Base-by-base conservation (phyloP, 2,113 vertebrate genomes). In the Taxidea taxus region DNA sequence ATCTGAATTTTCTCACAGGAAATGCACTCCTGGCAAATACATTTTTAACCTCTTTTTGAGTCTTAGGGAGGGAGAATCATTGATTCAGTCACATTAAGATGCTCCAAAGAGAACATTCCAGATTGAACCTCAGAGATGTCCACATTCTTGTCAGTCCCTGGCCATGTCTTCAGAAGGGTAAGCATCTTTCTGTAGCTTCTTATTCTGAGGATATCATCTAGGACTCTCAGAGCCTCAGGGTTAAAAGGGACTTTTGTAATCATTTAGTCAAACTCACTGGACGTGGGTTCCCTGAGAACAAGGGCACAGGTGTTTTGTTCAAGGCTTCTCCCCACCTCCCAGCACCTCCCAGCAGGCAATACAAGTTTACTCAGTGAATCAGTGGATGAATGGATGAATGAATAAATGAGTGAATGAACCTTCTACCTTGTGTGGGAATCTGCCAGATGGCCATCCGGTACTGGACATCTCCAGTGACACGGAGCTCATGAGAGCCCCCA, bases 71-170 rank as follows among this genome's bases (percentile, higher is more conserved):
- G 49, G 14, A 75, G 66, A 92, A 74, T 21, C 66, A 83, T 91
- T 97, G 90, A 96, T 87, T 81, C 56, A n/a, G 87, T 29, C 37
- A 96, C 54, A 54, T 80, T 56, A 96, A 90, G 78, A 90, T 34
- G 68, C 21, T 86, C n/a, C 66, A 72, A 81, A 96, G 74, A 97
- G 12, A 97, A 13, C 14, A 34, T 78, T 47, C 56, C 58, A 83
- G 60, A 51, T 0, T 5, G 68, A 87, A 42, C 18, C 39, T 80
- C 7, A 31, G 29, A 60, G 20, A 13, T 44, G 14, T 20, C 34
- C 25, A 42, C 18, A 25, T 62, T 21, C 62, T 15, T 29, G 42
- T 7, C 4, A 3, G 21, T n/a, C 51, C 77, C 82, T 51, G 18
- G 83, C 29, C 47, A 34, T 1, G 0, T 21, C 74, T 42, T 72